These are phyloP conservation scores for Octodon degus DNA, from an alignment of 2,113 vertebrate genomes.

Conservation along the genomic window DNA sequence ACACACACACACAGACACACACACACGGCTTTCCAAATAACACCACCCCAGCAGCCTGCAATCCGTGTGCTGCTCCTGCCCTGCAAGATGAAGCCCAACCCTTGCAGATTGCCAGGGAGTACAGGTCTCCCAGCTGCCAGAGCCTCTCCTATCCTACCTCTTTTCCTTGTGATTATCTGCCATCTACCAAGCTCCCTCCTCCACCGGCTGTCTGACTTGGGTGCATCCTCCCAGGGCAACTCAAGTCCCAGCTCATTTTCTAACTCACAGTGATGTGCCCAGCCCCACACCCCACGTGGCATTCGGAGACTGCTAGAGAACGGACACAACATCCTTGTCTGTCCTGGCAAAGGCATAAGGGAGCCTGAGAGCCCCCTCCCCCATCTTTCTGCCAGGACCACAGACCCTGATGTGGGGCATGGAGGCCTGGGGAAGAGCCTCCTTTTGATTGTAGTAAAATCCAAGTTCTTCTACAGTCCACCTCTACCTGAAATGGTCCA, in stretches of 20 bases:
- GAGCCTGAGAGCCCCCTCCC: background rate
- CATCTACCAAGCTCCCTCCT: too few relatives aligned
- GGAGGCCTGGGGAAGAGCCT: background rate
- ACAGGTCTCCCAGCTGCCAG: too few relatives aligned
- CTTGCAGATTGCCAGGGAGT: background rate
- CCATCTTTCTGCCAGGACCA: background rate
- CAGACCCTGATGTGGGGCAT: background rate
- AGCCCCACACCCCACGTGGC: background rate
- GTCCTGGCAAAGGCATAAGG: background rate
- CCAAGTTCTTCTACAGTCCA: background rate
- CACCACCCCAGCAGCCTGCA: background rate
- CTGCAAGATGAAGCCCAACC: background rate
- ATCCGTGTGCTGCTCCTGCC: too few relatives aligned
- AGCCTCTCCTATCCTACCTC: background rate
- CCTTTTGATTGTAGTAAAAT: background rate
- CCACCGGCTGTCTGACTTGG: rapidly evolving
- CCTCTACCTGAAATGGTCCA: background rate
- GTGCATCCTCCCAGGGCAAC: background rate
- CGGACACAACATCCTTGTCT: background rate
- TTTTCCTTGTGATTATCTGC: background rate
- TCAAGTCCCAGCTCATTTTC: background rate
- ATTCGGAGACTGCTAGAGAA: background rate
- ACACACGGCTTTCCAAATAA: background rate
- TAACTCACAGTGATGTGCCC: background rate
- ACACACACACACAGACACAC: background rate